A percentile compares a stretch with the other conserved stretches of the same genome.
These are phyloP conservation scores for Creontiades dilutus DNA, from an alignment of 2,888 invertebrate species.

Conservation along the genomic window DNA sequence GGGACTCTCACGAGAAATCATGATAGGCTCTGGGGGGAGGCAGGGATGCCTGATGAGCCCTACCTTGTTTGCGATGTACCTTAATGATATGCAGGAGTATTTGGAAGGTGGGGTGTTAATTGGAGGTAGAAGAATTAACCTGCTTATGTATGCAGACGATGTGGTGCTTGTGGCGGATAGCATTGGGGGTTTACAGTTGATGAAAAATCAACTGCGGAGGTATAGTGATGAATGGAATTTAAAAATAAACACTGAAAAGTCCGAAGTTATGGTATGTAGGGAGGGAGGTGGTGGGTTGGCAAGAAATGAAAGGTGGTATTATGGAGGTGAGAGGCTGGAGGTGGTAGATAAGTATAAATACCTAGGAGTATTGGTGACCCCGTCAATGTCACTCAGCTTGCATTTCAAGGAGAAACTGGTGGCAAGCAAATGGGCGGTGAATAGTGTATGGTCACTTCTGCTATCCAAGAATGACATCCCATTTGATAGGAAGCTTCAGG, in stretches of 20 bases:
- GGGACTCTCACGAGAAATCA: constrained; percentile 70
- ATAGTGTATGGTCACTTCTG: background rate
- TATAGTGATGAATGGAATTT: constrained; percentile 50
- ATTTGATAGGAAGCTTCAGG: background rate
- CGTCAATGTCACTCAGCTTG: constrained; percentile 2
- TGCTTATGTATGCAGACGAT: constrained; percentile 74
- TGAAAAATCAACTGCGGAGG: background rate
- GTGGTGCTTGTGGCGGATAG: constrained; percentile 73
- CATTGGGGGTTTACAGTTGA: constrained; percentile 34
- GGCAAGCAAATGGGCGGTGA: background rate
- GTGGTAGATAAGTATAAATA: constrained; percentile 48
- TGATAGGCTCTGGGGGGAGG: constrained; percentile 70
- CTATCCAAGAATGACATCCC: constrained; percentile 20
- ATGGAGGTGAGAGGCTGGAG: constrained; percentile 29
- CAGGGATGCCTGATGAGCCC: constrained; percentile 70
- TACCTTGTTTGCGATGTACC: constrained; percentile 63
- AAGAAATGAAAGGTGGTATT: constrained; percentile 41
- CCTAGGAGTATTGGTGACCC: constrained; percentile 19
- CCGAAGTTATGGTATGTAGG: constrained; percentile 55
- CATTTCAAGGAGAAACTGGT: constrained; percentile 31
- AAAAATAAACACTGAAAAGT: constrained; percentile 29
- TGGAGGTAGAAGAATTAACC: constrained; percentile 23
- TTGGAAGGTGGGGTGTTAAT: constrained; percentile 37
- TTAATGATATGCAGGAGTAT: constrained; percentile 67
- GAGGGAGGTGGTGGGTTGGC: constrained; percentile 45